A percentile compares a stretch with the other conserved stretches of the same genome.
Evolutionary conservation across 1,140 invertebrate genomes (phyloP).

Genomic region (Drosophila pseudoobscura): DNA sequence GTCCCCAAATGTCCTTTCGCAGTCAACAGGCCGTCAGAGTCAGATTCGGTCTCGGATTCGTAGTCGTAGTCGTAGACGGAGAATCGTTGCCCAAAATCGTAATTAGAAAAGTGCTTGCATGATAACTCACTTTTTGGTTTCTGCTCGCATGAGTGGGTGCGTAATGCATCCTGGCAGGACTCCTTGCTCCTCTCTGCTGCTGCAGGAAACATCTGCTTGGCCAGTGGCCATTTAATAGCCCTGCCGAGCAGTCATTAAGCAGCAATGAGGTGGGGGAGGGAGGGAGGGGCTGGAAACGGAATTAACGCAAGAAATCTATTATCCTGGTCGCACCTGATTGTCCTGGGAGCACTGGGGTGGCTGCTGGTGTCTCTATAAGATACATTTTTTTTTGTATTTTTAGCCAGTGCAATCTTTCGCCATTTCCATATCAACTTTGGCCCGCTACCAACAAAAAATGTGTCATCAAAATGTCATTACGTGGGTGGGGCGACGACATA

Average conservation of each 20-base stretch:
- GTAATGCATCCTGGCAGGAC: conserved; percentile 19
- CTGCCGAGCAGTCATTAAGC: conserved; percentile 60
- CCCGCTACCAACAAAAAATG: conserved; percentile 38
- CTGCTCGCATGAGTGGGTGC: not conserved
- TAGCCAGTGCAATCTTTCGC: not conserved
- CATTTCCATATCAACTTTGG: conserved; percentile 21
- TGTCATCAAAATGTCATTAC: conserved; percentile 78
- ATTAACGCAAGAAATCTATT: conserved; percentile 70
- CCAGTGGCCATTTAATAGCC: conserved; percentile 55
- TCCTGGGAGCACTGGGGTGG: not conserved
- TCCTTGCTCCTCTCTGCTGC: no score
- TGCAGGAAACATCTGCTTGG: not conserved
- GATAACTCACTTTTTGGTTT: conserved; percentile 69
- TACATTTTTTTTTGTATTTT: no score
- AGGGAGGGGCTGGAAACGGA: not conserved
- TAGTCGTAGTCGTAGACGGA: conserved; percentile 2
- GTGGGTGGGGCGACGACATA: conserved; percentile 34
- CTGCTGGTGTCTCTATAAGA: no score
- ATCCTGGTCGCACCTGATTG: conserved; percentile 58
- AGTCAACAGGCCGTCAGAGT: conserved; percentile 60
- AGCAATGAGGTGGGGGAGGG: not conserved
- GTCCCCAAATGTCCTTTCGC: conserved; percentile 37
- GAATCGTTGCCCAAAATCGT: conserved; percentile 54
- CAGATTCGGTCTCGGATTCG: conserved; percentile 23
- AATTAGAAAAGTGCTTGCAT: conserved; percentile 79